Evolutionary conservation across 2,888 invertebrate species (phyloP).

Genomic region (Hydraecia micacea): DNA sequence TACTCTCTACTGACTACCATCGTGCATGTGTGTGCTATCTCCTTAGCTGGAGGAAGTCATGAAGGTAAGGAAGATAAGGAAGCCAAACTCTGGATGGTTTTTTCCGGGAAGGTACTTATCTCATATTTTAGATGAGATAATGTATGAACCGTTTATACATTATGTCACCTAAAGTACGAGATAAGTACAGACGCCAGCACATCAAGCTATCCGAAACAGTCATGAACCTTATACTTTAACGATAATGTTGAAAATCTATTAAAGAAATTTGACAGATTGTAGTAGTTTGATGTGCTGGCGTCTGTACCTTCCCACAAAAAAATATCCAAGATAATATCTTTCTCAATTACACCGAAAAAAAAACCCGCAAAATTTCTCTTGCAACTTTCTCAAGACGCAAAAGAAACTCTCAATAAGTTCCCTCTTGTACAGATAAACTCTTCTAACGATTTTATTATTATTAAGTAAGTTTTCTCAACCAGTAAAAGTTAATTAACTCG

Average conservation of each 20-base stretch:
- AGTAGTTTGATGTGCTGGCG: too few species aligned
- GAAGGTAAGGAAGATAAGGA: neutral
- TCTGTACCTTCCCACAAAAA: neutral
- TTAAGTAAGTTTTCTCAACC: conserved; percentile 71
- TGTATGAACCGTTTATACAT: neutral
- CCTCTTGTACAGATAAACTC: conserved; percentile 50
- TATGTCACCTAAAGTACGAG: neutral
- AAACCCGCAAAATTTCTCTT: conserved; percentile 8
- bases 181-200: too few species aligned
- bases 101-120: neutral
- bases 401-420: conserved; percentile 41
- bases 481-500: conserved; percentile 77
- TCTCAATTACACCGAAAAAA: neutral
- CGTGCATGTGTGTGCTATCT: neutral
- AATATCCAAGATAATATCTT: neutral
- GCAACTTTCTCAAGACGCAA: conserved; percentile 24
- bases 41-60: neutral
- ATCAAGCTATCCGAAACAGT: too few species aligned
- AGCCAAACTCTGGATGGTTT: neutral
- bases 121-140: neutral
- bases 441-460: conserved; percentile 69
- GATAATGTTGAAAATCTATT: too few species aligned
- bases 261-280: too few species aligned
- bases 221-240: too few species aligned
- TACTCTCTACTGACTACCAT: neutral